Evolutionary conservation across 2,113 vertebrate species (phyloP).

Genomic region (Abramis brama): DNA sequence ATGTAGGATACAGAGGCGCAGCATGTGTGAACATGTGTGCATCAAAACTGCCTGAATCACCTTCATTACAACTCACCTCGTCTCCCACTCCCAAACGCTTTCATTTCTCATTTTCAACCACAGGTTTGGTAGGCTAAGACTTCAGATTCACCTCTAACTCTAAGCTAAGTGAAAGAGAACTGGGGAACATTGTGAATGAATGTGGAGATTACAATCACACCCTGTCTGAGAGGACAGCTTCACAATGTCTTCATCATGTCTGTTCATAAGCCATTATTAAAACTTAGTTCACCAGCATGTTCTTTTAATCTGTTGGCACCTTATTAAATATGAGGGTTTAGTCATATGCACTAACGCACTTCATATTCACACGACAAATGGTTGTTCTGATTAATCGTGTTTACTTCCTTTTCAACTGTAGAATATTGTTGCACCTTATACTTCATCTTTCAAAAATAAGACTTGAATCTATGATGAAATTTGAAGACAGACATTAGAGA

Average conservation of each 20-base stretch:
- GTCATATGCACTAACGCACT: neutral
- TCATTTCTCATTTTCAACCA: conserved; percentile 17
- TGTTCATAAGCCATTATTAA: conserved; percentile 4
- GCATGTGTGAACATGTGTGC: neutral
- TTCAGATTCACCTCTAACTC: neutral
- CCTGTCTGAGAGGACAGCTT: neutral
- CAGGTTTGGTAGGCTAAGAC: neutral
- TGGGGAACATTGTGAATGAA: neutral
- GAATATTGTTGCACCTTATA: neutral
- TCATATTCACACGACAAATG: neutral
- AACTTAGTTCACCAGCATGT: neutral
- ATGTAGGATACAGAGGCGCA: neutral
- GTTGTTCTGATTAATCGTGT: neutral
- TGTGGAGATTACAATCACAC: neutral
- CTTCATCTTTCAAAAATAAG: conserved; percentile 1
- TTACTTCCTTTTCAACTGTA: neutral
- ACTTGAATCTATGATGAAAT: neutral
- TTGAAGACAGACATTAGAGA: conserved; percentile 12
- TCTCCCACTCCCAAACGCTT: neutral
- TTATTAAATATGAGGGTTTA: neutral
- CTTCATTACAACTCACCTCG: neutral
- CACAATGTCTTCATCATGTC: neutral
- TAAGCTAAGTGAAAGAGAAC: neutral
- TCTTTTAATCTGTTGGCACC: neutral
- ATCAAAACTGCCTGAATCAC: conserved; percentile 28